Evolutionary conservation across 2,888 invertebrate species (phyloP), one percentile per base, ranked within the genome.

Genomic region (Drosophila demipolita): DNA sequence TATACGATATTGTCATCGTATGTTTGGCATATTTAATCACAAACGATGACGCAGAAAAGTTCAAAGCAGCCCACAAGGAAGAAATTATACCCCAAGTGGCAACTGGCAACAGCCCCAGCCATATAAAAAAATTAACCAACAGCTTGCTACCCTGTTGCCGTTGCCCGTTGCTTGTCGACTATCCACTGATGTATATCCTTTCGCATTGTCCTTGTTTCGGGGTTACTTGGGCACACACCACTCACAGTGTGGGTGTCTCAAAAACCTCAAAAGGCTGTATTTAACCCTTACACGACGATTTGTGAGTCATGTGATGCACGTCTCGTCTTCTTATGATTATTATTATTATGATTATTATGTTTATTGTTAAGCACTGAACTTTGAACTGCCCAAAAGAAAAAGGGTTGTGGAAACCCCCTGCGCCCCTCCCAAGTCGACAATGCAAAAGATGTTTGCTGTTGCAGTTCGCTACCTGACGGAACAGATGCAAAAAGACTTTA

Each of bases 1-100:
- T 62, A 58, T 65, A 48, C 23, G 53, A 70, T 62, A 60, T 60
- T 58, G 60, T 57, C 73, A 70, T 78, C 81, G 81, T 82, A 75
- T 89, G 82, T 58, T 49, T 53, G 82, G 74, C 89, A 74, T 75
- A 85, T 85, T 85, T 89, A 90, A 89, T 85, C 85, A 83, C 84
- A 85, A 80, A 78, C 85, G 90, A 85, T 85, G 85, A 90, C 90
- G 85, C 89, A 90, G 89, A 83, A 86, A 75, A 90, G 87, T 85
- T 90, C 89, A 85, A 90, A 87, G 89, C 73, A 68, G 64, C 60
- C 36, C 74, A 73, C 36, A 65, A 65, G 66, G 35, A 69, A 72
- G 69, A 65, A 77, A 81, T 81, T 79, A 79, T 81, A 82, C 75
- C 83, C 90, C 85, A 87, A 78, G 71, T 57, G 68, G 75, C 83